These are phyloP conservation scores for Poeciliopsis turrubarensis DNA, from an alignment of 2,113 vertebrate genomes.

Conservation along the genomic window DNA sequence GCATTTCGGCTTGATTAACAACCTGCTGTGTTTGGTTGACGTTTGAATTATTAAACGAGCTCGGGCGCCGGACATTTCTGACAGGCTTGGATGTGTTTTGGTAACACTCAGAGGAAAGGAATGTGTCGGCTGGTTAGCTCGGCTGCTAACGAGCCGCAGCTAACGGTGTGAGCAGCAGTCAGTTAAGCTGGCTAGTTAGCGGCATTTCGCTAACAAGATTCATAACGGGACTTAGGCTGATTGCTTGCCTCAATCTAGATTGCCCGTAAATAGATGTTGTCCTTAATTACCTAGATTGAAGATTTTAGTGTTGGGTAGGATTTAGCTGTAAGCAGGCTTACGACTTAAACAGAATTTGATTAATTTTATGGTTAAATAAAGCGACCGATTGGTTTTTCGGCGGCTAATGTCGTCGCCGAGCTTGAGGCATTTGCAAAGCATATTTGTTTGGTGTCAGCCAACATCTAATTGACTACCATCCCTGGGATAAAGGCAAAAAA, in stretches of 20 bases:
- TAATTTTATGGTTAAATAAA: slow-evolving; percentile 22
- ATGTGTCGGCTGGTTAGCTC: slow-evolving; percentile 61
- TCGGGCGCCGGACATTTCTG: slow-evolving; percentile 1
- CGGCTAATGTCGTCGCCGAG: neutral
- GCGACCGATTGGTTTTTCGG: neutral
- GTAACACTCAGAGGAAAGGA: slow-evolving; percentile 22
- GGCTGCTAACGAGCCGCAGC: slow-evolving; percentile 58
- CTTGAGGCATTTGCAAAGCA: neutral
- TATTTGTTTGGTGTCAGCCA: neutral
- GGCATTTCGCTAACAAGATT: slow-evolving; percentile 68
- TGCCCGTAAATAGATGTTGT: slow-evolving; percentile 25
- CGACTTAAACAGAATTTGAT: slow-evolving; percentile 30
- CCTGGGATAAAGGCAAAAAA: neutral
- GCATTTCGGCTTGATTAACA: neutral
- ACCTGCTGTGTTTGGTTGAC: neutral
- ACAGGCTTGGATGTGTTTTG: slow-evolving; percentile 24
- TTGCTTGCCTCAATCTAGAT: slow-evolving; percentile 32
- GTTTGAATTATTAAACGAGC: neutral
- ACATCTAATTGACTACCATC: neutral
- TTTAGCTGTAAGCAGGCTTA: slow-evolving; percentile 39
- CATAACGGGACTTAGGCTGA: slow-evolving; percentile 61
- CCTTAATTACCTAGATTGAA: slow-evolving; percentile 47
- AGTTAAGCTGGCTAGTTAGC: slow-evolving; percentile 73
- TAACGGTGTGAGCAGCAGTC: slow-evolving; percentile 50
- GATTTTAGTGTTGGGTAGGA: slow-evolving; percentile 23